A percentile compares a stretch with the other conserved stretches of the same genome.
Evolutionary conservation across 2,888 invertebrate species (phyloP).

Genomic region (Nasonovia ribisnigri): DNA sequence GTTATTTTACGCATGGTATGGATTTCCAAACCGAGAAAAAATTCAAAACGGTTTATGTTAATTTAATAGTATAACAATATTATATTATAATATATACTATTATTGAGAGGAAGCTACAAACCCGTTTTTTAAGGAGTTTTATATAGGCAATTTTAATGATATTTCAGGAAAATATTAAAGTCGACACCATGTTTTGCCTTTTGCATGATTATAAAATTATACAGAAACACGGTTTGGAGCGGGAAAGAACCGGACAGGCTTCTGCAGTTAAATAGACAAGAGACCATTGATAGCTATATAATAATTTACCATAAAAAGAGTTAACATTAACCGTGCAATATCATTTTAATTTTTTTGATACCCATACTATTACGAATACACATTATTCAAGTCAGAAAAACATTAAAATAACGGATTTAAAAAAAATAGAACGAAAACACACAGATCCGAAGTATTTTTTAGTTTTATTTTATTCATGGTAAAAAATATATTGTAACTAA

Average conservation of each 20-base stretch:
- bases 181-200: too few relatives aligned
- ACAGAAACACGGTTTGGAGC: not conserved
- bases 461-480: not conserved
- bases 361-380: not conserved
- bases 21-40: not conserved
- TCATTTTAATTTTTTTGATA: not conserved
- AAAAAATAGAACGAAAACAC: not conserved
- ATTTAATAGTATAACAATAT: not conserved
- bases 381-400: not conserved
- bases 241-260: not conserved
- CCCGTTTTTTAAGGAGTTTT: not conserved
- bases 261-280: not conserved
- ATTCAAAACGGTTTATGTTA: not conserved
- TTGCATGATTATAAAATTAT: not conserved
- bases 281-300: not conserved
- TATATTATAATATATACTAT: not conserved
- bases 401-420: not conserved
- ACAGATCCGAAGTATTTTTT: not conserved
- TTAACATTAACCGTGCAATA: not conserved
- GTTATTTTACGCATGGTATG: not conserved
- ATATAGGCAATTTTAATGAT: not conserved
- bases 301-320: not conserved
- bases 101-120: not conserved
- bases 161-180: not conserved
- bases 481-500: not conserved